These are phyloP conservation scores for Stenurella melanura DNA, from an alignment of 2,888 invertebrate species.

Conservation along the genomic window DNA sequence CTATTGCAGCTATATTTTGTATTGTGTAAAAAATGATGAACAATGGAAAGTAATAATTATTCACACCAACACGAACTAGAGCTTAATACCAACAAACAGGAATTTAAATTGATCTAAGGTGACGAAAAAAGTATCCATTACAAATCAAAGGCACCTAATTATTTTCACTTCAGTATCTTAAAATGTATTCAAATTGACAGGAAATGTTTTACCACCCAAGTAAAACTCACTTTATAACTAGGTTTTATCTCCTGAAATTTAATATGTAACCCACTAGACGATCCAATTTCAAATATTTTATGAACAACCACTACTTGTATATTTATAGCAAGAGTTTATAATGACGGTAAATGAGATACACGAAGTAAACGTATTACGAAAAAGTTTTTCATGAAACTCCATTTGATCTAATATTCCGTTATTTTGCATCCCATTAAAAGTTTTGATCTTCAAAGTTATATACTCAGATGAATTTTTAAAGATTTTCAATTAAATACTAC, in stretches of 20 bases:
- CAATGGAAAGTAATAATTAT: too few species aligned
- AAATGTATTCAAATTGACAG: constrained; percentile 30
- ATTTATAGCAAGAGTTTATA: constrained; percentile 25
- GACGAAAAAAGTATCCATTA: not conserved
- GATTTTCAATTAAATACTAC: constrained; percentile 14
- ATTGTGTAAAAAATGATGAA: too few species aligned
- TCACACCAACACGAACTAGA: too few species aligned
- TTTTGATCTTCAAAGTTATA: constrained; percentile 24
- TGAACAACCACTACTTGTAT: constrained; percentile 28
- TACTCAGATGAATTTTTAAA: constrained; percentile 20
- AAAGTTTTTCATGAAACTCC: constrained; percentile 19
- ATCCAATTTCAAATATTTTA: constrained; percentile 25
- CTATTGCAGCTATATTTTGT: too few species aligned
- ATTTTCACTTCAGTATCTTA: not conserved
- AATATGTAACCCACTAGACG: not conserved
- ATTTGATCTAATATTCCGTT: constrained; percentile 30
- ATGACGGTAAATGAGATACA: constrained; percentile 26
- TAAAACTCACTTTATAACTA: constrained; percentile 9
- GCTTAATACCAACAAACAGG: not conserved
- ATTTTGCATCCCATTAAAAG: constrained; percentile 36
- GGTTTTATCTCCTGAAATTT: not conserved
- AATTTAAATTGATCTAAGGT: constrained; percentile 6
- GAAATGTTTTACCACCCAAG: constrained; percentile 27
- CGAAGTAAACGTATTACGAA: constrained; percentile 24
- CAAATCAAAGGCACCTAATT: constrained; percentile 22